Base-by-base conservation (phyloP, 2,888 invertebrate species). In the Macroteleia sp. region DNA sequence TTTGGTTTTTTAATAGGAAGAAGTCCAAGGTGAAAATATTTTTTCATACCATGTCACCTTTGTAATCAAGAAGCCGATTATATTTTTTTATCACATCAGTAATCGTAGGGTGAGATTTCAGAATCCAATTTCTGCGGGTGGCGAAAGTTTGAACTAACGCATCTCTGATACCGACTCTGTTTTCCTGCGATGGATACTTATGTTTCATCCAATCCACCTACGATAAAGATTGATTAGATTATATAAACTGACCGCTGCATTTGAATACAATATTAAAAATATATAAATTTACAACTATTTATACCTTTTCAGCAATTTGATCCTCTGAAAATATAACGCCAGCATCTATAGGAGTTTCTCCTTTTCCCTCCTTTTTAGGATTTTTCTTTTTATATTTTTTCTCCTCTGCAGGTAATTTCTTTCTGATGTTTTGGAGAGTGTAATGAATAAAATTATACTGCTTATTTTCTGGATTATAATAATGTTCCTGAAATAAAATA, bases 11-110 rank as follows among this genome's bases (percentile, higher is more conserved):
- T n/a, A n/a, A n/a, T n/a, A n/a, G n/a, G n/a, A n/a, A n/a, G n/a
- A n/a, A n/a, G n/a, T n/a, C n/a, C n/a, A n/a, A 46, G 19, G 16
- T 2, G 12, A 5, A 44, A 22, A 20, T n/a, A 19, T 20, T 42
- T 4, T 8, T 41, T 20, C 50, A 39, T 67, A 67, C 46, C 67
- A 67, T 67, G 46, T 56, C 56, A 32, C 56, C 67, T 9, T 56
- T 56, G 34, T 46, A 67, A 39, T 67, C 67, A 1, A 67, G n/a
- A 12, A 56, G 19, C 3, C 67, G 36, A 46, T 46, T 39, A 22
- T 46, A 67, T 46, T 54, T 44, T 36, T 42, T n/a, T 1, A 67
- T 30, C 14, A 56, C 6, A 3, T 46, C 56, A 19, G 44, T 56
- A 6, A 67, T 39, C 17, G 56, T n/a, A 16, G 56, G 67, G 0